Evolutionary conservation across 2,113 vertebrate genomes (phyloP), one percentile per base, ranked within the genome.

Genomic region (Desmodus rotundus): DNA sequence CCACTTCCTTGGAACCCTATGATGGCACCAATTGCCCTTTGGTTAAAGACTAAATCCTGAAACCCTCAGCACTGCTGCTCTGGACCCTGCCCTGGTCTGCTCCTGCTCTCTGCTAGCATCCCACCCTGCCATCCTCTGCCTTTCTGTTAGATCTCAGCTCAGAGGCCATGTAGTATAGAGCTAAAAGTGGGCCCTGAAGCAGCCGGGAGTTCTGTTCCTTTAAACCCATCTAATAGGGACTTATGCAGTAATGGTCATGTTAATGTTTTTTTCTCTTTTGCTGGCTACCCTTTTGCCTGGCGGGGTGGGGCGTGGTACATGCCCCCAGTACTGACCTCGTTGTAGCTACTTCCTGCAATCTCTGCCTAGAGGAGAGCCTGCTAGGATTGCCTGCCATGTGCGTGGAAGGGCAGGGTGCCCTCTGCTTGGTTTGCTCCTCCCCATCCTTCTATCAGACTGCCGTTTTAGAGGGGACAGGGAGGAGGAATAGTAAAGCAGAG

Each of bases 1-100:
- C 61, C 4, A 4, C 6, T 8, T 28, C 20, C 3, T 24, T 3
- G 16, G 31, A 47, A 1, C 26, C 45, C 26, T 33, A 4, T 33
- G 7, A 43, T 16, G 31, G 38, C 20, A 31, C n/a, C 1, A 0
- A 0, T 5, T 3, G 26, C 24, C 2, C 19, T n/a, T 13, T 43
- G 33, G 33, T 28, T 43, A 68, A 63, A 68, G 61, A 58, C 68
- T 14, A 15, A 33, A n/a, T 13, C 5, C 77, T 5, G 36, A 58
- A 38, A 22, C 19, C 24, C 47, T 50, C 19, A n/a, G 68, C 0
- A 3, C 90, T 41, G 54, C 33, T 52, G 8, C 41, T n/a, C 24
- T 5, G n/a, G 28, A 19, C 33, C 45, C 54, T 80, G 47, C 70
- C 61, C 26, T 45, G n/a, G 5, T 10, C 43, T 54, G 65, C 0